Percentiles rank a stretch among this genome's conserved stretches.
Evolutionary conservation across 2,113 vertebrate species (phyloP).

Genomic region (Coregonus clupeaformis): DNA sequence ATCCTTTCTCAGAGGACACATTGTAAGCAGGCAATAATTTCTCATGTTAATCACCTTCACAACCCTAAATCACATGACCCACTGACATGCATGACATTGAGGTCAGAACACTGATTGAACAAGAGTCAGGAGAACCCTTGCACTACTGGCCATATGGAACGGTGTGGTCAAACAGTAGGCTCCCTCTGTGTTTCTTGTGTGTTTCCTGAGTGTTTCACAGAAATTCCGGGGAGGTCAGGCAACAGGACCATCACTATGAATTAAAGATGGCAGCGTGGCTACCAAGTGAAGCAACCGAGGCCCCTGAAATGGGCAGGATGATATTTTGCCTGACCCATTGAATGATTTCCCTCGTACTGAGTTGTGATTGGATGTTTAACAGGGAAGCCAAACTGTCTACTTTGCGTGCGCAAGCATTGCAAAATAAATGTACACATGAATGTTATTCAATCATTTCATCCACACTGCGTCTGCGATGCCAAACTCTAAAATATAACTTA

Average conservation of each 20-base stretch:
- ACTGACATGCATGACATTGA: background rate
- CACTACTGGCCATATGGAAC: constrained; percentile 39
- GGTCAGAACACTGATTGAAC: constrained; percentile 22
- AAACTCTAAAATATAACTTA: no score
- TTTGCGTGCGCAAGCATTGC: no score
- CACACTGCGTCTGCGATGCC: no score
- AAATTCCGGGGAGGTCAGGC: constrained; percentile 43
- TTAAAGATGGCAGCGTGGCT: constrained; percentile 63
- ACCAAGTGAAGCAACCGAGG: constrained; percentile 39
- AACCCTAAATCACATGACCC: no score
- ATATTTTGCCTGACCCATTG: constrained; percentile 57
- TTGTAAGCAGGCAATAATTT: no score
- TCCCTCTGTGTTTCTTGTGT: background rate
- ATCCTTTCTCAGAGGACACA: no score
- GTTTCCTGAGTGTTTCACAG: constrained; percentile 26
- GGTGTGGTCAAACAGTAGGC: constrained; percentile 33
- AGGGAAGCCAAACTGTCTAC: no score
- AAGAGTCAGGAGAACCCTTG: constrained; percentile 25
- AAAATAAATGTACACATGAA: no score
- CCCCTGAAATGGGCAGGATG: constrained; percentile 60
- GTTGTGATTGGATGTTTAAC: constrained; percentile 47
- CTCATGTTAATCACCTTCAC: no score
- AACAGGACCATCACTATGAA: constrained; percentile 56
- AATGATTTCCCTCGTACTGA: constrained; percentile 54
- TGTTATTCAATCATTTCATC: no score